These are phyloP conservation scores for Hypomecis atomaria DNA, from an alignment of 2,888 invertebrate species.

Conservation along the genomic window DNA sequence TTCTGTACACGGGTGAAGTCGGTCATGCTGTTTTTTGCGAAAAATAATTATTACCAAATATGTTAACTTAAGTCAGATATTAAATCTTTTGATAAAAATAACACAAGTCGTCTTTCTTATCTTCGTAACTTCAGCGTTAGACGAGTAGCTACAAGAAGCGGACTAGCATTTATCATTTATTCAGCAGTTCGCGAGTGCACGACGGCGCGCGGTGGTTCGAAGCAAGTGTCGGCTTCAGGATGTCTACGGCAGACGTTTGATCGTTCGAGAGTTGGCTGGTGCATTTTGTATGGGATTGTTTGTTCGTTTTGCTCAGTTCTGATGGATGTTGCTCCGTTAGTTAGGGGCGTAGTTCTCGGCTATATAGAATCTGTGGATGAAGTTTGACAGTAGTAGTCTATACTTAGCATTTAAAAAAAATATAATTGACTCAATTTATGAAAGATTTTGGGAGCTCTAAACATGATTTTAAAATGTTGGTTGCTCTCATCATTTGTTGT, in stretches of 20 bases:
- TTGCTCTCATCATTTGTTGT: too few relatives aligned
- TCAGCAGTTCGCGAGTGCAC: constrained; percentile 62
- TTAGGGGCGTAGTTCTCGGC: constrained; percentile 6
- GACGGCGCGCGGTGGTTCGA: constrained; percentile 44
- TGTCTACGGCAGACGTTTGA: constrained; percentile 37
- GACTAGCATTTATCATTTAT: constrained; percentile 75
- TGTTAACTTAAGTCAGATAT: not conserved
- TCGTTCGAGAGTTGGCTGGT: constrained; percentile 27
- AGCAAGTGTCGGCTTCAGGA: constrained; percentile 53
- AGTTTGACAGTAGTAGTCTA: constrained; percentile 1
- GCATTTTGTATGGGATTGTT: constrained; percentile 41
- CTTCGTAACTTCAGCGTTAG: constrained; percentile 50
- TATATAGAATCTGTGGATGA: not conserved
- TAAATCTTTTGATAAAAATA: not conserved
- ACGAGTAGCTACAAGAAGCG: constrained; percentile 46
- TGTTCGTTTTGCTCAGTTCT: constrained; percentile 25
- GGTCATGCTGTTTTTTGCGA: too few relatives aligned
- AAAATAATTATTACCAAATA: too few relatives aligned
- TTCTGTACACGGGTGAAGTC: too few relatives aligned
- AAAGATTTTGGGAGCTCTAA: too few relatives aligned
- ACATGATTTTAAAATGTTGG: too few relatives aligned
- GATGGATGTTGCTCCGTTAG: constrained; percentile 25
- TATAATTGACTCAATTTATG: too few relatives aligned
- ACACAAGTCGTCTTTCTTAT: constrained; percentile 4
- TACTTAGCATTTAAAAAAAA: too few relatives aligned